Evolutionary conservation across 92 coral and sea anemone species (phyloP), one percentile per base, ranked within the genome.

Genomic region (Phymanthus crucifer): DNA sequence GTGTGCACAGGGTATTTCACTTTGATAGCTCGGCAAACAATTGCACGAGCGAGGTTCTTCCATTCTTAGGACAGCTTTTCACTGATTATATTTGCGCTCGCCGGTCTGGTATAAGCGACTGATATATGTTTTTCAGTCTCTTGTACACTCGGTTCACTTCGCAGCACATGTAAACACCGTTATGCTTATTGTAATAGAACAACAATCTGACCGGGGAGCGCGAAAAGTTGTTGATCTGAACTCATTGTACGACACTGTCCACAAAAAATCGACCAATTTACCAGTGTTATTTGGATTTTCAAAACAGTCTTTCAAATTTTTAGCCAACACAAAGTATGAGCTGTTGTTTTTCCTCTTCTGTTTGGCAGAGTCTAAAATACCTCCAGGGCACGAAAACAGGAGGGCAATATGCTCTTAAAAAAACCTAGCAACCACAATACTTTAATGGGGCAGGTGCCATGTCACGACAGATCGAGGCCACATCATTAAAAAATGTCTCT

Each of bases 1-100:
- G 91, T 89, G 85, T 92, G 89, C 84, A 31, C 77, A 92, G 84
- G 85, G 79, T 84, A 89, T 89, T 92, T 87, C 74, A 57, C 54
- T 82, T 85, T 80, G 92, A 89, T 86, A 75, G 93, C 78, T 67
- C 65, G 56, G 93, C 76, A 92, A 92, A 92, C 88, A 91, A 36
- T 17, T 32, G 47, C 72, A 77, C 72, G 58, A 77, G 81, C 72
- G 35, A 16, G 34, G 43, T 69, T 34, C 73, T 69, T 69, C 34
- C 73, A 34, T 69, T 69, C 46, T 69, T 69, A 34, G 73, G 19
- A 69, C 73, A 69, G 73, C 47, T 69, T 69, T 34, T 69, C 73
- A 69, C 17, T 32, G 40, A 32, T 34, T 69, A 38, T 69, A 10
- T 69, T 69, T 69, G 45, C 73, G 34, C 46, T 34, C 73, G 35